These are phyloP conservation scores for Hydrozoanthus tunicans DNA, from an alignment of 64 coral and sea anemone genomes.

Conservation along the genomic window DNA sequence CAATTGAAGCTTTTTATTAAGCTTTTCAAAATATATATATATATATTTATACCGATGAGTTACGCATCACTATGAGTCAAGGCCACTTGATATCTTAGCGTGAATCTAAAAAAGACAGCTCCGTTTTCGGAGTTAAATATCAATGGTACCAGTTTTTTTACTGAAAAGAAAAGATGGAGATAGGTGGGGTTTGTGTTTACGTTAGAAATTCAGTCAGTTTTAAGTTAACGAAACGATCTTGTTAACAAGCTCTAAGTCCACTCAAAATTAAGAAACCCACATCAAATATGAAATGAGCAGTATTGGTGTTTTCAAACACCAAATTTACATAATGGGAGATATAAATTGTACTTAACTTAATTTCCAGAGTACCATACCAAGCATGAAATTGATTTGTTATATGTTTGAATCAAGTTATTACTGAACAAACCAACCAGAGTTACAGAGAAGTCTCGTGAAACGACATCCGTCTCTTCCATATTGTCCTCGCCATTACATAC, in stretches of 20 bases:
- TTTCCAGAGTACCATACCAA: not conserved
- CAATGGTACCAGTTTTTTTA: not conserved
- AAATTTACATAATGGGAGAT: not conserved
- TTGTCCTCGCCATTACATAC: too few species aligned
- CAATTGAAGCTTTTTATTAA: too few species aligned
- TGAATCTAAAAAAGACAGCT: not conserved
- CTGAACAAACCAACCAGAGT: not conserved
- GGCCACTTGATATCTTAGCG: conserved; percentile 3
- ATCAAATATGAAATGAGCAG: not conserved
- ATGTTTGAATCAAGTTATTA: not conserved
- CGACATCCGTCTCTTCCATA: too few species aligned
- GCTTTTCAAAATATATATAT: too few species aligned
- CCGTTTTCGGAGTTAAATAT: conserved; percentile 16
- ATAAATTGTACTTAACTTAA: not conserved
- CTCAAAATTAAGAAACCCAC: not conserved
- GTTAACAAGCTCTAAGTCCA: not conserved
- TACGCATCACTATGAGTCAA: conserved; percentile 11
- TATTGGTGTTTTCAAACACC: not conserved
- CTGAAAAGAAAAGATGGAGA: not conserved
- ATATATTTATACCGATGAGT: not conserved
- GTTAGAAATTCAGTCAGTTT: not conserved
- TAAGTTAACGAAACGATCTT: not conserved
- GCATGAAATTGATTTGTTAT: not conserved
- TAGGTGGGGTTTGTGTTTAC: not conserved
- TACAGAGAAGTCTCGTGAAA: not conserved